These are phyloP conservation scores for Eumaeus atala DNA, from an alignment of 1,140 invertebrate species.

Conservation along the genomic window DNA sequence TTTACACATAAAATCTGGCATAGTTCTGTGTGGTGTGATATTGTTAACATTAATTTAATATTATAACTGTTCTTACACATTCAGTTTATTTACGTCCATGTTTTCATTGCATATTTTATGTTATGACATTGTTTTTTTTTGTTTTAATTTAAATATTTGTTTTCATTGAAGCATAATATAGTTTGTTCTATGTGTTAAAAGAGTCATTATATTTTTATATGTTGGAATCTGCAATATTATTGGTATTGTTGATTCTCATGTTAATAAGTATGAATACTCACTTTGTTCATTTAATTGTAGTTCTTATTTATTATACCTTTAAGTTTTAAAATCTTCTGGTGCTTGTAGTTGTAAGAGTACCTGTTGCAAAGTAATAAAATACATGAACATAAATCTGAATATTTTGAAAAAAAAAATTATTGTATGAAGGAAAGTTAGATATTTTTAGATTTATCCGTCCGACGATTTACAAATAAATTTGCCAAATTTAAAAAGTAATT, in stretches of 20 bases:
- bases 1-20: conserved; percentile 30
- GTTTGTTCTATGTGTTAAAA: conserved; percentile 56
- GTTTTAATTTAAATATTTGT: conserved; percentile 65
- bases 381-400: not conserved
- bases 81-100: conserved; percentile 66
- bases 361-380: conserved; percentile 22
- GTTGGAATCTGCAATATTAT: conserved; percentile 69
- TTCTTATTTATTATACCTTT: conserved; percentile 13
- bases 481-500: not conserved
- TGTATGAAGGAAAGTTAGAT: not conserved
- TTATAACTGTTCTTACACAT: conserved; percentile 55
- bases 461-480: not conserved
- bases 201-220: conserved; percentile 57
- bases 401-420: no score
- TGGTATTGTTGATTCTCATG: conserved; percentile 24
- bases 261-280: not conserved
- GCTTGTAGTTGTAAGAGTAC: conserved; percentile 63
- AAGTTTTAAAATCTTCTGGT: conserved; percentile 58
- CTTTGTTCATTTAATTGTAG: conserved; percentile 10
- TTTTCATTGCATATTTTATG: conserved; percentile 71
- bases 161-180: conserved; percentile 59
- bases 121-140: conserved; percentile 66
- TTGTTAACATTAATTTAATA: conserved; percentile 57
- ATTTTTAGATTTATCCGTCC: conserved; percentile 1
- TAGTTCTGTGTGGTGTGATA: conserved; percentile 61